Evolutionary conservation across 2,888 invertebrate species (phyloP), one percentile per base, ranked within the genome.

Genomic region (Bruchidius siliquastri): DNA sequence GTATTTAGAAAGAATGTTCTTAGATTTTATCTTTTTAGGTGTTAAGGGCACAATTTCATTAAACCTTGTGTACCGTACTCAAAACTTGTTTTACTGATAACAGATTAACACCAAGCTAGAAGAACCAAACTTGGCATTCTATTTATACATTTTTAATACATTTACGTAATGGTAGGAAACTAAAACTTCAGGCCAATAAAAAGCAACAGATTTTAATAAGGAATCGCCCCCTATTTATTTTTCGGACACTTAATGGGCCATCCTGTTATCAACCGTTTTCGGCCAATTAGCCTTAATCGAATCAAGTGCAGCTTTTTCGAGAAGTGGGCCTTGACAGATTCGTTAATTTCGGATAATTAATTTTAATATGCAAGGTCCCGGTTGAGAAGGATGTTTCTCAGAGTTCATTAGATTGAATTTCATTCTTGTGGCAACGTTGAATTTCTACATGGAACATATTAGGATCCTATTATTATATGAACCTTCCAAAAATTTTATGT

Each of bases 211-310:
- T 73, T 73, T 72, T 73, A 71, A 69, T 69, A 73, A 67, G 70
- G 70, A 70, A 68, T 72, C 70, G 74, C 73, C 76, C 73, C 71
- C 76, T 74, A 72, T 72, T 74, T 74, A 76, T 76, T 76, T 73
- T 76, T 72, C 74, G 74, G 70, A 71, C 69, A 73, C 74, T 76
- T 74, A 76, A 76, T 76, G 72, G 71, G 68, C 73, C 76, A 76
- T 76, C 76, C 76, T 76, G 76, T 76, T 76, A 76, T 72, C 73
- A 73, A 76, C 73, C 73, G 73, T 75, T 77, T 80, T 8, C 77
- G 79, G 78, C 79, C 80, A 80, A 79, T 80, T 80, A 79, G 77
- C 77, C 77, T 78, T 80, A 80, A 80, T 80, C 76, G 74, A 80
- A 79, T 78, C 79, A 79, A 76, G 74, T 74, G 74, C 76, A 75